These are phyloP conservation scores for Anas flavirostris DNA, from an alignment of 2,797 vertebrate genomes.

Conservation along the genomic window DNA sequence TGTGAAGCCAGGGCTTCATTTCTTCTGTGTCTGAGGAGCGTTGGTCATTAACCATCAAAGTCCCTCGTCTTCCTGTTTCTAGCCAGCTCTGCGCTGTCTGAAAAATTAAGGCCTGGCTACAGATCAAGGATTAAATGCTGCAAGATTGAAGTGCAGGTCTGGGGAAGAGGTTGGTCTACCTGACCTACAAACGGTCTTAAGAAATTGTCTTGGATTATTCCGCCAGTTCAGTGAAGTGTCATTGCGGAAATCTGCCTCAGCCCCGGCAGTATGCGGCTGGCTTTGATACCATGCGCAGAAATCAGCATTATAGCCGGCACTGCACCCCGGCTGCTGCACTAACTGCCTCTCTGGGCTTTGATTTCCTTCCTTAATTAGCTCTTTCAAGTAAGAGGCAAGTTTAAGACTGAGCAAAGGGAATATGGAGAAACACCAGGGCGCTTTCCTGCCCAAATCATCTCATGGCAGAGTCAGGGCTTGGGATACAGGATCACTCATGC, in stretches of 20 bases:
- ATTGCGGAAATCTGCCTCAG: neutral
- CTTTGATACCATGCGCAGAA: slow-evolving; percentile 35
- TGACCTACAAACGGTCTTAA: slow-evolving; percentile 27
- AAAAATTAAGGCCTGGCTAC: slow-evolving; percentile 30
- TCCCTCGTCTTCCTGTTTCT: neutral
- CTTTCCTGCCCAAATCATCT: slow-evolving; percentile 1
- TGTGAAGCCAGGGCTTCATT: neutral
- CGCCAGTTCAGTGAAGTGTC: neutral
- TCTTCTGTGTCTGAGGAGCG: neutral
- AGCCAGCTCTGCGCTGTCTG: neutral
- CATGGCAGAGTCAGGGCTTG: neutral
- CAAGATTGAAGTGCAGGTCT: neutral
- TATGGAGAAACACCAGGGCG: neutral
- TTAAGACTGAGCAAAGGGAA: slow-evolving; percentile 58
- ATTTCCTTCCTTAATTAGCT: slow-evolving; percentile 76
- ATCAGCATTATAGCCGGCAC: neutral
- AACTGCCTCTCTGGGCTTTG: slow-evolving; percentile 67
- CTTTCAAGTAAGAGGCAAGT: slow-evolving; percentile 73
- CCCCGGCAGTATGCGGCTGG: neutral
- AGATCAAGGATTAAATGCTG: slow-evolving; percentile 31
- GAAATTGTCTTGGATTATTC: neutral
- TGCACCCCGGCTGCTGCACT: neutral
- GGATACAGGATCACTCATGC: neutral
- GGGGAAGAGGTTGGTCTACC: neutral
- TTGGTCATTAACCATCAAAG: slow-evolving; percentile 40